Percentiles rank a stretch among this genome's conserved stretches.
These are phyloP conservation scores for Stomatorhinus ivindoensis DNA, from an alignment of 2,113 vertebrate genomes.

Conservation along the genomic window DNA sequence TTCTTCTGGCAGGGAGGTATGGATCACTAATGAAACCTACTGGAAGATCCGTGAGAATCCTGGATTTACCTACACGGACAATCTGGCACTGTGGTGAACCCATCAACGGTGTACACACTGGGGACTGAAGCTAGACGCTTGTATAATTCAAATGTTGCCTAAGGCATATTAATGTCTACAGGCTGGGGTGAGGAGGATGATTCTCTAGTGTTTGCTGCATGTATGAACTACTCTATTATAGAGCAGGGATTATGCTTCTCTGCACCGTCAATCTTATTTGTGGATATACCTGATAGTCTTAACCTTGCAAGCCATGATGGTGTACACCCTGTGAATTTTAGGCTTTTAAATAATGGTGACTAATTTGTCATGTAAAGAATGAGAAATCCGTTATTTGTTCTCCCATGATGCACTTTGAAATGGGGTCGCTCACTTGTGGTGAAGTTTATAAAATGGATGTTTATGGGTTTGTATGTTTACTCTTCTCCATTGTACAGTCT, in stretches of 20 bases:
- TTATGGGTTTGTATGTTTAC: not conserved
- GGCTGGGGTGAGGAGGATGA: not conserved
- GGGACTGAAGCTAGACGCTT: not conserved
- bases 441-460: not conserved
- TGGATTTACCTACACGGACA: conserved; percentile 67
- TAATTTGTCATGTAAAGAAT: not conserved
- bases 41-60: conserved; percentile 76
- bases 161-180: not conserved
- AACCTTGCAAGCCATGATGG: not conserved
- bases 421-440: not conserved
- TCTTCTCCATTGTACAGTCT: not conserved
- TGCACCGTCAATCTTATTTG: too few relatives aligned
- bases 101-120: not conserved
- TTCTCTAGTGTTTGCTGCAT: not conserved
- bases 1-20: conserved; percentile 68
- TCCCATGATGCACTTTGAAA: not conserved
- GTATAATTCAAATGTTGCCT: not conserved
- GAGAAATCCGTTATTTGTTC: not conserved
- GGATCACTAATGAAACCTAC: conserved; percentile 78
- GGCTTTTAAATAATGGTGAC: not conserved
- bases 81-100: conserved; percentile 77
- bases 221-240: conserved; percentile 5
- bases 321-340: not conserved
- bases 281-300: not conserved
- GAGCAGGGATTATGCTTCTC: conserved; percentile 10